phyloP scores from a whole-genome alignment of 2,113 vertebrate genomes.

The Corythornis cristatus region DNA sequence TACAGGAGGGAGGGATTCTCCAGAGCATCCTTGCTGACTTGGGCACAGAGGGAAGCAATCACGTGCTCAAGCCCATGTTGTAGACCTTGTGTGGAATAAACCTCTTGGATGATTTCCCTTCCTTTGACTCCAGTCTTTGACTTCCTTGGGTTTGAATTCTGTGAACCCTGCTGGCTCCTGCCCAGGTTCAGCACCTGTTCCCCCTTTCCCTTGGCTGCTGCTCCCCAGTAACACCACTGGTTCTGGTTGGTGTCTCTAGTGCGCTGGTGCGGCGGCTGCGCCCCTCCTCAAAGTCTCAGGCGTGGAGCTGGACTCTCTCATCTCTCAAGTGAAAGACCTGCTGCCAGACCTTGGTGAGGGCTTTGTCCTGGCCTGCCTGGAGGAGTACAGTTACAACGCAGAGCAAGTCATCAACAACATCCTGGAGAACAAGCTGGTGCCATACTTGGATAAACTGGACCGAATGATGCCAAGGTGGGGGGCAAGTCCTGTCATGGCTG shows the following conservation, averaged over 20 bases:
- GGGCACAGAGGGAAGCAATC: neutral
- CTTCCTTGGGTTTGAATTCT: neutral
- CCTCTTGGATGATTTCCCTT: neutral
- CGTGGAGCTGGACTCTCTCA: constrained; percentile 89
- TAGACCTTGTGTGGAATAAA: neutral
- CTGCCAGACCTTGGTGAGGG: constrained; percentile 92
- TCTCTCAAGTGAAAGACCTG: constrained; percentile 90
- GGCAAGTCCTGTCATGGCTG: neutral
- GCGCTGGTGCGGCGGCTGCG: constrained; percentile 53
- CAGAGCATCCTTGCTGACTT: neutral
- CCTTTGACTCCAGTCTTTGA: neutral
- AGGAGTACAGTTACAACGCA: constrained; percentile 82
- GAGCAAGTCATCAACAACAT: constrained; percentile 96
- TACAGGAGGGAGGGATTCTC: neutral
- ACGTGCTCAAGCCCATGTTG: neutral
- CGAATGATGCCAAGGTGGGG: constrained; percentile 85
- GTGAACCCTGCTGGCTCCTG: neutral
- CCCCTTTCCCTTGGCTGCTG: neutral
- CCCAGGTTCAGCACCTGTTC: accelerated
- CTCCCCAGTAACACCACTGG: neutral
- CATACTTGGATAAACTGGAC: constrained; percentile 83
- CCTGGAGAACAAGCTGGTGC: constrained; percentile 86
- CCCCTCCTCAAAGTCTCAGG: constrained; percentile 52
- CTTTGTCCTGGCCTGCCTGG: constrained; percentile 91
- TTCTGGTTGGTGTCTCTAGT: neutral